phyloP scores from a whole-genome alignment of 2,888 invertebrate genomes.

The Autographa pulchrina region DNA sequence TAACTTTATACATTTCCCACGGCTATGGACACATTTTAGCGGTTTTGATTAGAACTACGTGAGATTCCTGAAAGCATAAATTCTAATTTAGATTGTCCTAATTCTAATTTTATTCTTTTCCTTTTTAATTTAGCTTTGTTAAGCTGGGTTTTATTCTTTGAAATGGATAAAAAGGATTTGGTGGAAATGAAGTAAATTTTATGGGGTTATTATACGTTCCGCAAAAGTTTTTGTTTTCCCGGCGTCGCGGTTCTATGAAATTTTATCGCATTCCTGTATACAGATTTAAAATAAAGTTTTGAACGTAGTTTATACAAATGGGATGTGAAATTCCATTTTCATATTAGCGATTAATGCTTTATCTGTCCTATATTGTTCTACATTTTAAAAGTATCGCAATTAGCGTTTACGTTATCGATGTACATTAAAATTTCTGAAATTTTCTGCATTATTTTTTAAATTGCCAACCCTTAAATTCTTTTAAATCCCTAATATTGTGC shows the following conservation, averaged over 20 bases:
- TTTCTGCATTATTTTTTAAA: too few species aligned
- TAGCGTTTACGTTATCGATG: too few species aligned
- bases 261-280: slow-evolving; percentile 32
- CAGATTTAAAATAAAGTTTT: slow-evolving; percentile 16
- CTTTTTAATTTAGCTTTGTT: not conserved
- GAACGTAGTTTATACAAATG: too few species aligned
- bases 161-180: not conserved
- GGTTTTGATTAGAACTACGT: slow-evolving; percentile 1
- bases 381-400: too few species aligned
- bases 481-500: too few species aligned
- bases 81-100: not conserved
- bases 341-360: not conserved
- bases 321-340: not conserved
- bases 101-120: not conserved
- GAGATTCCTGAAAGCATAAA: slow-evolving; percentile 3
- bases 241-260: slow-evolving; percentile 26
- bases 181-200: slow-evolving; percentile 21
- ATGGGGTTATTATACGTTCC: slow-evolving; percentile 17
- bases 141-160: not conserved
- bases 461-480: too few species aligned
- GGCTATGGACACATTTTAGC: not conserved
- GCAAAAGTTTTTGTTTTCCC: slow-evolving; percentile 38
- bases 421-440: too few species aligned
- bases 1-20: not conserved
- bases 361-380: too few species aligned